Evolutionary conservation across 2,113 vertebrate genomes (phyloP).

Genomic region (Mesoclemmys tuberculata): DNA sequence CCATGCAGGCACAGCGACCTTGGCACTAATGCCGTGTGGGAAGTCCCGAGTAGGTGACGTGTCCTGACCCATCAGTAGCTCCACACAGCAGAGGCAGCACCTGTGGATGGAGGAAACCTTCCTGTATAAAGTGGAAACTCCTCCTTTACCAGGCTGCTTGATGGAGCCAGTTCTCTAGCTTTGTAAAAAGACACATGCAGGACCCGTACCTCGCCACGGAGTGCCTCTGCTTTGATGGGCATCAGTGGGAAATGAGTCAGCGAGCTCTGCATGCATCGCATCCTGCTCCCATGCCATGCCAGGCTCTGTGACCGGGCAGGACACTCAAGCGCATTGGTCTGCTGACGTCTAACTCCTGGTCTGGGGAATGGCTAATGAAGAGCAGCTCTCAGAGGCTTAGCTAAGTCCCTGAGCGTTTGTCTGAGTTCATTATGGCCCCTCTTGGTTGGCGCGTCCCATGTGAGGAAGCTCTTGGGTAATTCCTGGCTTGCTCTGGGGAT

Average conservation of each 20-base stretch:
- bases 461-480: background rate
- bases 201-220: too few species aligned
- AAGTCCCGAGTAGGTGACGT: background rate
- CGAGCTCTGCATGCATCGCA: background rate
- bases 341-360: background rate
- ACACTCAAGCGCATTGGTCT: background rate
- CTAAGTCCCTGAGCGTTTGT: too few species aligned
- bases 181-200: background rate
- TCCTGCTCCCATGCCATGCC: too few species aligned
- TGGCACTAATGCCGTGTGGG: background rate
- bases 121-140: background rate
- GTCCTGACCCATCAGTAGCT: background rate
- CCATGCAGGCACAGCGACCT: background rate
- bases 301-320: background rate
- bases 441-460: background rate
- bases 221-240: background rate
- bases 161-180: background rate
- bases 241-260: background rate
- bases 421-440: background rate
- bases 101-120: background rate
- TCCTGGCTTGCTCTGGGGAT: background rate
- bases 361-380: background rate
- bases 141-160: background rate
- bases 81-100: background rate
- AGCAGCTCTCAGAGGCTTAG: too few species aligned